phyloP scores from a whole-genome alignment of 2,113 vertebrate genomes.

The Oncorhynchus keta region DNA sequence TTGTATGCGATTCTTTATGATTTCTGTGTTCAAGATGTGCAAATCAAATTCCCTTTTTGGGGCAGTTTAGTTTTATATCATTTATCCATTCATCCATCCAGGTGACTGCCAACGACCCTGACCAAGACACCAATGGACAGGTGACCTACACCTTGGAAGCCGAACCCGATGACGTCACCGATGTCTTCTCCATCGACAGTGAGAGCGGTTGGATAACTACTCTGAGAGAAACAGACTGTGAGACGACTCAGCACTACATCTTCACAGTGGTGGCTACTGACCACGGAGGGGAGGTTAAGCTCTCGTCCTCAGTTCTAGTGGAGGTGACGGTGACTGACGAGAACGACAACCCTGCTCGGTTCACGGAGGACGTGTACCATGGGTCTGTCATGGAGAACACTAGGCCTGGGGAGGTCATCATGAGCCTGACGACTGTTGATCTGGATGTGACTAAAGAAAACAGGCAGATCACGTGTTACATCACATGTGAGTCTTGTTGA shows the following conservation, averaged over 20 bases:
- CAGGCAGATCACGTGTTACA: slow-evolving; percentile 89
- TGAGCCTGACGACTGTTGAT: slow-evolving; percentile 84
- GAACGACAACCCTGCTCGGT: slow-evolving; percentile 90
- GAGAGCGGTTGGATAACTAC: slow-evolving; percentile 93
- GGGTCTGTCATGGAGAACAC: slow-evolving; percentile 86
- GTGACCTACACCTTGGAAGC: slow-evolving; percentile 87
- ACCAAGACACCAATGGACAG: slow-evolving; percentile 85
- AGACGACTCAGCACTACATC: slow-evolving; percentile 74
- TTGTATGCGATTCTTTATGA: too few species aligned
- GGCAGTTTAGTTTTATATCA: too few species aligned
- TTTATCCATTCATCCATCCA: slow-evolving; percentile 70
- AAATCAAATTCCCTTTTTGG: not conserved
- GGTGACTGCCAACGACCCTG: slow-evolving; percentile 94
- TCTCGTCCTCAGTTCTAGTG: slow-evolving; percentile 88
- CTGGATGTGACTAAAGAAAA: slow-evolving; percentile 87
- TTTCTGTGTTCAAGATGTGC: not conserved
- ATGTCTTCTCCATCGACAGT: slow-evolving; percentile 85
- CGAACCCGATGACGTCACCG: slow-evolving; percentile 64
- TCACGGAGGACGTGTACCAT: slow-evolving; percentile 81
- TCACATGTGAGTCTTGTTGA: slow-evolving; percentile 82
- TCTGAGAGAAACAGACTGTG: slow-evolving; percentile 82
- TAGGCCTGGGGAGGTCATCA: slow-evolving; percentile 78
- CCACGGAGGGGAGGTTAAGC: slow-evolving; percentile 80
- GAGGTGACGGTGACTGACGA: slow-evolving; percentile 90
- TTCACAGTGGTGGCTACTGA: slow-evolving; percentile 90